Conservation (phyloP, 2,888 invertebrate species). For the Halictus quadricinctus region DNA sequence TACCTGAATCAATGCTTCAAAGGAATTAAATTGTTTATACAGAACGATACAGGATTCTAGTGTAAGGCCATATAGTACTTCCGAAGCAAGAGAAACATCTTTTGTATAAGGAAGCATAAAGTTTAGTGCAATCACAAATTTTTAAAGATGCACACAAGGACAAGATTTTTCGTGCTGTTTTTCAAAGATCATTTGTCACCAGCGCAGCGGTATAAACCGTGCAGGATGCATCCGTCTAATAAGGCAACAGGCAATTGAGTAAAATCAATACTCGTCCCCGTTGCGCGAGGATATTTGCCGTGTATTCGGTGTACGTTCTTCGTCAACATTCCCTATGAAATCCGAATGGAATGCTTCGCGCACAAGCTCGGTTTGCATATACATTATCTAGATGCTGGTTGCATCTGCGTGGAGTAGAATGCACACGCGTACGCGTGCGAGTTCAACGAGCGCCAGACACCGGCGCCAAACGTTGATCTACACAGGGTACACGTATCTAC, state of each 20-base stretch:
- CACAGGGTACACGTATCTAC: slow-evolving; percentile 2
- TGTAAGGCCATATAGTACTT: too few relatives aligned
- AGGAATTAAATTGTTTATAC: too few relatives aligned
- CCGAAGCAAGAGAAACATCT: too few relatives aligned
- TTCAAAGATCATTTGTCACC: neutral
- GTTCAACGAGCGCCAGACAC: slow-evolving; percentile 49
- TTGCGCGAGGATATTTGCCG: neutral
- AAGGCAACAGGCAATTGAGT: neutral
- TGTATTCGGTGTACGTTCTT: neutral
- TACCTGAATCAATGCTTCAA: neutral
- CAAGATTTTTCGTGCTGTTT: neutral
- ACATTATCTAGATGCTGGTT: slow-evolving; percentile 38
- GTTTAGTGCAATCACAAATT: neutral
- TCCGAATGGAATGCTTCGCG: slow-evolving; percentile 40
- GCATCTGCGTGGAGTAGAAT: slow-evolving; percentile 35
- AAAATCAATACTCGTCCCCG: slow-evolving; percentile 4
- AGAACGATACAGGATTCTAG: too few relatives aligned
- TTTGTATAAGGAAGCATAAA: neutral
- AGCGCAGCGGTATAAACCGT: neutral
- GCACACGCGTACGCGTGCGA: slow-evolving; percentile 39
- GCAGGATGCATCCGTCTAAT: neutral
- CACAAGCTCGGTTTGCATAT: slow-evolving; percentile 35
- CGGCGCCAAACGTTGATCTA: slow-evolving; percentile 41
- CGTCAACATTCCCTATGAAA: slow-evolving; percentile 44
- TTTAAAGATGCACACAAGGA: neutral